Evolutionary conservation across 1,140 invertebrate genomes (phyloP).

Genomic region (Himalopsyche phryganea): DNA sequence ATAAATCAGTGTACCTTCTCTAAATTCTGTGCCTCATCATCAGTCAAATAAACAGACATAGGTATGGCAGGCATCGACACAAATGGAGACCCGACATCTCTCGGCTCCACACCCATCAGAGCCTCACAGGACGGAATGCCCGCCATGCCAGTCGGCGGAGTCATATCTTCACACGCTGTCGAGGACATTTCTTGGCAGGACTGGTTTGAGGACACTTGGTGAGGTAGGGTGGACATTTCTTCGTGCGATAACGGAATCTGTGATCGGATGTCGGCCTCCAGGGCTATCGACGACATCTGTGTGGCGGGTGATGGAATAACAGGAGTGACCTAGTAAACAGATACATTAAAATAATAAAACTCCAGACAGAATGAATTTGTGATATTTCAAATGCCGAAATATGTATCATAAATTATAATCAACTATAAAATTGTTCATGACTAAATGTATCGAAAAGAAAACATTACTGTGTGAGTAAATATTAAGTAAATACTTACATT

Average conservation of each 20-base stretch:
- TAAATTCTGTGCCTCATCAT: conserved; percentile 57
- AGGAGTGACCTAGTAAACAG: too few species aligned
- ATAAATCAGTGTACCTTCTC: conserved; percentile 57
- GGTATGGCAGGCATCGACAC: conserved; percentile 60
- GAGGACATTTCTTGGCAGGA: background rate
- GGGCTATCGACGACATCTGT: conserved; percentile 24
- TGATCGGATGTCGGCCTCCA: conserved; percentile 12
- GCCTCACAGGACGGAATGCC: background rate
- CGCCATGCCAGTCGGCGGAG: background rate
- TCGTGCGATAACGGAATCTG: background rate
- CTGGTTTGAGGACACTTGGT: background rate
- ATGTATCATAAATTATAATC: too few species aligned
- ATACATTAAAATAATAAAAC: too few species aligned
- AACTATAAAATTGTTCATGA: too few species aligned
- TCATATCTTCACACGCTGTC: conserved; percentile 23
- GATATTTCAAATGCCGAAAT: too few species aligned
- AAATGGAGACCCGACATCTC: conserved; percentile 53
- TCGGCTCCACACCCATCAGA: conserved; percentile 32
- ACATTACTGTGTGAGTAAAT: too few species aligned
- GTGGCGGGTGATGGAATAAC: background rate
- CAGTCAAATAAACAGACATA: conserved; percentile 55
- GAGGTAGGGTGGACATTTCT: background rate
- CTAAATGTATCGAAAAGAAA: too few species aligned
- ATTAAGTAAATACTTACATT: too few species aligned
- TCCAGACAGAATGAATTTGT: too few species aligned